Evolutionary conservation across 2,888 invertebrate species (phyloP).

Genomic region (Heliconius charithonia): DNA sequence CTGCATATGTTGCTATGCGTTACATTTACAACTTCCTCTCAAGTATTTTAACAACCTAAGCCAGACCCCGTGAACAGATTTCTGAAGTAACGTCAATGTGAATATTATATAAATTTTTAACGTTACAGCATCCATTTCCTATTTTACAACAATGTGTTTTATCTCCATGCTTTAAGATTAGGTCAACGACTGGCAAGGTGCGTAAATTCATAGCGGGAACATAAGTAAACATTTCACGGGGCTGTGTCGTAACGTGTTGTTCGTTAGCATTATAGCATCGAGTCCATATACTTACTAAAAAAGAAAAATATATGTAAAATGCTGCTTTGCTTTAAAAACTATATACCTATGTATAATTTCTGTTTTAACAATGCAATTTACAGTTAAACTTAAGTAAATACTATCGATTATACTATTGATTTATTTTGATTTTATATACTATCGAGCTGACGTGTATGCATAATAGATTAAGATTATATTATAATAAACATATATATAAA

Average conservation of each 20-base stretch:
- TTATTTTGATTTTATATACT: too few relatives aligned
- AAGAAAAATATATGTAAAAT: constrained; percentile 1
- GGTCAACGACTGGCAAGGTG: constrained; percentile 45
- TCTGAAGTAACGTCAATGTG: background rate
- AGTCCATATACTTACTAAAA: background rate
- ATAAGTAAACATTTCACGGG: constrained; percentile 37
- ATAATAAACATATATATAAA: too few relatives aligned
- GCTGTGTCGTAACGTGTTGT: constrained; percentile 29
- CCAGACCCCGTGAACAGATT: background rate
- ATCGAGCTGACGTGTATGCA: too few relatives aligned
- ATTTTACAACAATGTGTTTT: constrained; percentile 24
- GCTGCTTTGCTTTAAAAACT: background rate
- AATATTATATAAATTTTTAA: background rate
- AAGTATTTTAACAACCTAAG: background rate
- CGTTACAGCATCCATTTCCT: background rate
- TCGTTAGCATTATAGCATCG: background rate
- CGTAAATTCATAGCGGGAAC: constrained; percentile 35
- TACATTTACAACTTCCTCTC: background rate
- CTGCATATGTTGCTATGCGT: background rate
- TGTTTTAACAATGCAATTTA: background rate
- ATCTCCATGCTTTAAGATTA: constrained; percentile 47
- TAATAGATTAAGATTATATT: too few relatives aligned
- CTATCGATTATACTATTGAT: too few relatives aligned
- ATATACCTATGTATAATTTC: too few relatives aligned
- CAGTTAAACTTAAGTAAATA: background rate